These are phyloP conservation scores for Oligia fasciuncula DNA, from an alignment of 2,888 invertebrate species.

Conservation along the genomic window DNA sequence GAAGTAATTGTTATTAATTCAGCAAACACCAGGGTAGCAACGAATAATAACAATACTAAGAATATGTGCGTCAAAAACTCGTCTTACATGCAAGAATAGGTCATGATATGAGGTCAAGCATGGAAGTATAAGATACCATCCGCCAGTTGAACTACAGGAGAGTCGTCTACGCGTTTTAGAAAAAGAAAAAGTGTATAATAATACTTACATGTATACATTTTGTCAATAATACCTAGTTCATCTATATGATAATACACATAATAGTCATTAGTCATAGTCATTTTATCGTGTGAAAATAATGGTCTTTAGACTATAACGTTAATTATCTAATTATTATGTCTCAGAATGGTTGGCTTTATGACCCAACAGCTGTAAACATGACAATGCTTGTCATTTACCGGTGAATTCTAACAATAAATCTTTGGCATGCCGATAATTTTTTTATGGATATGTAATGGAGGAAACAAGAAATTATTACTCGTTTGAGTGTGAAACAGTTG, in stretches of 20 bases:
- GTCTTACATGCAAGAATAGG: background rate
- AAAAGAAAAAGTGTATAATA: background rate
- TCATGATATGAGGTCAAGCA: background rate
- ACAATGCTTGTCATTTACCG: conserved; percentile 47
- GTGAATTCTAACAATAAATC: conserved; percentile 33
- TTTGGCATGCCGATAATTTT: conserved; percentile 37
- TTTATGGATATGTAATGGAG: conserved; percentile 33
- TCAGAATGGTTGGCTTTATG: conserved; percentile 29
- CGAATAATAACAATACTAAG: background rate
- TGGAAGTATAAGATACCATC: background rate
- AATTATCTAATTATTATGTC: conserved; percentile 49
- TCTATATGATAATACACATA: background rate
- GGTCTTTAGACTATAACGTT: conserved; percentile 15
- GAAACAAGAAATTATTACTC: conserved; percentile 28
- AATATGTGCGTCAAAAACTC: background rate
- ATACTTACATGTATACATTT: background rate
- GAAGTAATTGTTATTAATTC: background rate
- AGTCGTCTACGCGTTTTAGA: background rate
- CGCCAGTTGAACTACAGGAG: too few species aligned
- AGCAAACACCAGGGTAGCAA: background rate
- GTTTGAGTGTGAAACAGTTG: conserved; percentile 3
- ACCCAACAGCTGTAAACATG: conserved; percentile 32
- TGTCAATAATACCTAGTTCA: background rate
- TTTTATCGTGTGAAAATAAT: conserved; percentile 33
- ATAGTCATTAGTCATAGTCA: conserved; percentile 1